These are phyloP conservation scores for Poeciliopsis gracilis DNA, from an alignment of 2,797 vertebrate genomes.

Conservation along the genomic window DNA sequence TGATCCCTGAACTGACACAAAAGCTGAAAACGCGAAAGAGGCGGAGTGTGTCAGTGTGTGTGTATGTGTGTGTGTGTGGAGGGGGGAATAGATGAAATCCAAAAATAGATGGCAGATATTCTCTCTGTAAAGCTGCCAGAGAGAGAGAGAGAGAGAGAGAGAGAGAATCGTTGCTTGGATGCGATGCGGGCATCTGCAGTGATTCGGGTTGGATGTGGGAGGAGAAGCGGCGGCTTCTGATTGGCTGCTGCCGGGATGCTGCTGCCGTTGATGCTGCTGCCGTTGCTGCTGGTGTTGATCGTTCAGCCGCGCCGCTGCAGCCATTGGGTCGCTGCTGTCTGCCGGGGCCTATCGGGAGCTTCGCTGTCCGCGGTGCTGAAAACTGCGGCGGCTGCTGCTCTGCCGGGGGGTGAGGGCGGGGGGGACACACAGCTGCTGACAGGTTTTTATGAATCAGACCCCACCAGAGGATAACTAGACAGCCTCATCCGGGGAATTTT, in stretches of 20 bases:
- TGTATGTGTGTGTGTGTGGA: no score
- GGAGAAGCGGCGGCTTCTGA: conserved; percentile 43
- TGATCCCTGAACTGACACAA: conserved; percentile 19
- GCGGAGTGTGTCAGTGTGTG: no score
- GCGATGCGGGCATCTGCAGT: conserved; percentile 80
- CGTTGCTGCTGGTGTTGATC: conserved; percentile 25
- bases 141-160: not conserved
- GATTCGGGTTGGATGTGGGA: conserved; percentile 74
- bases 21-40: conserved; percentile 8
- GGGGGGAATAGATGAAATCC: conserved; percentile 42
- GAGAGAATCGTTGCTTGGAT: conserved; percentile 54
- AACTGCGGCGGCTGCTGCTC: conserved; percentile 15
- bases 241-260: conserved; percentile 62
- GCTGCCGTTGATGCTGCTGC: conserved; percentile 37
- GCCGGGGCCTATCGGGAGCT: conserved; percentile 41
- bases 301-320: conserved; percentile 19
- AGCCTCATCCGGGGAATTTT: not conserved
- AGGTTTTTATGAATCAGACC: conserved; percentile 45
- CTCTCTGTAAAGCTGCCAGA: conserved; percentile 34
- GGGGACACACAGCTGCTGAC: not conserved
- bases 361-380: conserved; percentile 73
- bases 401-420: conserved; percentile 2
- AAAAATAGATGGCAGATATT: conserved; percentile 69
- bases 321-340: conserved; percentile 40
- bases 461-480: not conserved